Base-by-base conservation (phyloP, 2,888 invertebrate genomes). In the Gisinianus flammeolus region DNA sequence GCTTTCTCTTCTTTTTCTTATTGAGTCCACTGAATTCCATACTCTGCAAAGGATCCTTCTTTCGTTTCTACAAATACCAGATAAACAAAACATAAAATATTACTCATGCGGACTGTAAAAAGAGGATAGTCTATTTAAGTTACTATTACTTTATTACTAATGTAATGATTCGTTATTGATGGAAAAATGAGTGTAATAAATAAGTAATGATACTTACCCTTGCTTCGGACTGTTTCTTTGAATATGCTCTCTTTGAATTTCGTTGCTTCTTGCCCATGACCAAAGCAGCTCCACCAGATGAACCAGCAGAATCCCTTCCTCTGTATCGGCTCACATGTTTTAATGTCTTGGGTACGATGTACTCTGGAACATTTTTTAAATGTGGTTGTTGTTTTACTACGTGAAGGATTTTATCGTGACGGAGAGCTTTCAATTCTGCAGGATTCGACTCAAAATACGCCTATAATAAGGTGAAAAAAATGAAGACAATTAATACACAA, bases 371-470 rank as follows among this genome's bases (percentile, higher is more conserved):
- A 87, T 97, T 92, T 31, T 94, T 91, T 80, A 98, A 88, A 87
- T 97, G 97, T 0, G 91, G 90, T 86, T 96, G 95, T 10, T 93
- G 88, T 86, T 92, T 91, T 0, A 96, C 94, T 0, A 94, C 94
- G 85, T 95, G 95, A 24, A 96, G 87, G 0, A 94, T 93, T 87
- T 93, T 94, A 86, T 96, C 95, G 81, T 96, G 92, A 6, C 95
- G 89, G 67, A 98, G 87, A 0, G 96, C 92, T 84, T 94, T 92
- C 71, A 96, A 87, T 87, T 98, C 98, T 5, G 91, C 90, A 0
- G 97, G 94, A 87, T 98, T 96, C 85, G 96, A 94, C 86, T 94
- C 94, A 87, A 98, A 98, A 88, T 95, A 96, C 28, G 93, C 92
- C 92, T 93, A 87, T 71, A 87, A 87, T 35, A 35, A 35, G 35